These are phyloP conservation scores for Wiebesia pumilae DNA, from an alignment of 1,140 invertebrate species.

Conservation along the genomic window DNA sequence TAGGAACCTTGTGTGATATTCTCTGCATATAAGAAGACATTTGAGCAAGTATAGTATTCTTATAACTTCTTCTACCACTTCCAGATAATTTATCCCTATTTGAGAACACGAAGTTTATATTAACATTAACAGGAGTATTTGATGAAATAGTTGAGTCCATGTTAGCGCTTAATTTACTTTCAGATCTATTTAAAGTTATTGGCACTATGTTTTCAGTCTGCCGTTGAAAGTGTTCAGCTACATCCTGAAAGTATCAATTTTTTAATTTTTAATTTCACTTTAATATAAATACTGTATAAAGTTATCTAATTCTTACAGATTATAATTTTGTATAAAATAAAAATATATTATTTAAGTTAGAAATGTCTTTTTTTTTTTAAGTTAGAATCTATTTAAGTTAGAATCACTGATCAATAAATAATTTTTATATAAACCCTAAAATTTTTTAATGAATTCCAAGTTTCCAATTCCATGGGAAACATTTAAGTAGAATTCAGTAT, in stretches of 20 bases:
- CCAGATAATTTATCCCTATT: conserved; percentile 76
- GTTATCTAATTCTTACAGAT: background rate
- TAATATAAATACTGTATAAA: background rate
- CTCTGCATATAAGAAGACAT: conserved; percentile 76
- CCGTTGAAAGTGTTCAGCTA: conserved; percentile 78
- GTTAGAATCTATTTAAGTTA: no score
- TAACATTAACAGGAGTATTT: conserved; percentile 62
- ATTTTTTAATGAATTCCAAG: no score
- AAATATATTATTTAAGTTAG: background rate
- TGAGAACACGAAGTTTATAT: conserved; percentile 74
- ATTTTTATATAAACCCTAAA: background rate
- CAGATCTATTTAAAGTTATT: conserved; percentile 63
- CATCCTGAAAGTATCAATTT: conserved; percentile 60
- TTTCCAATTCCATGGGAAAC: no score
- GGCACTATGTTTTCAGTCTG: conserved; percentile 63
- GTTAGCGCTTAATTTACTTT: conserved; percentile 65
- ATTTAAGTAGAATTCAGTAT: no score
- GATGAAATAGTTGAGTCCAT: conserved; percentile 59
- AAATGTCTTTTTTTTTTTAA: background rate
- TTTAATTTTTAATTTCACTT: background rate
- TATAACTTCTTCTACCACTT: conserved; percentile 74
- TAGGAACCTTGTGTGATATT: conserved; percentile 76
- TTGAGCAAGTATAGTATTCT: conserved; percentile 74
- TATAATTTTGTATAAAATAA: background rate
- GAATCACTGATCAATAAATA: background rate